phyloP scores from a whole-genome alignment of 2,113 vertebrate species.

The Megalops atlanticus region DNA sequence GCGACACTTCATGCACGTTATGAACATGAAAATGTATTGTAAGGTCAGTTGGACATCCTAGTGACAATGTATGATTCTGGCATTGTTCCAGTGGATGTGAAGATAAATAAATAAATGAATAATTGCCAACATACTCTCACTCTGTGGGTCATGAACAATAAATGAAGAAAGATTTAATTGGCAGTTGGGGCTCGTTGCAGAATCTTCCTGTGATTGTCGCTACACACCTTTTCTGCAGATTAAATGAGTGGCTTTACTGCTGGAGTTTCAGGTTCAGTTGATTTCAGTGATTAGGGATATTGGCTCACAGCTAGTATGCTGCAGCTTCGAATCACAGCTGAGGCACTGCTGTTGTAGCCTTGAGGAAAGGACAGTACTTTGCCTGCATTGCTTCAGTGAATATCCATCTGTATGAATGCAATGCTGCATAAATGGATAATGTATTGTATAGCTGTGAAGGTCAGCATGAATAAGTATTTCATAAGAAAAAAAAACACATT shows the following conservation, averaged over 20 bases:
- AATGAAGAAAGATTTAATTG: not conserved
- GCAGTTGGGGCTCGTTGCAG: not conserved
- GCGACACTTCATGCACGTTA: not conserved
- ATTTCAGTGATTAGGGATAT: not conserved
- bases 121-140: not conserved
- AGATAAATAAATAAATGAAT: not conserved
- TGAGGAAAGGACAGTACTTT: not conserved
- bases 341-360: not conserved
- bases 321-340: not conserved
- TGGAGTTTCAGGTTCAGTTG: not conserved
- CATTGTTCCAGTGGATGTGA: not conserved
- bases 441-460: too few species aligned
- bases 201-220: not conserved
- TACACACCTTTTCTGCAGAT: not conserved
- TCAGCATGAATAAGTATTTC: too few species aligned
- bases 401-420: too few species aligned
- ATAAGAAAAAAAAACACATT: too few species aligned
- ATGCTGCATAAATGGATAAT: too few species aligned
- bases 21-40: not conserved
- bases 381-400: not conserved
- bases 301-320: not conserved
- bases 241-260: not conserved
- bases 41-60: not conserved
- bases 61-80: not conserved
- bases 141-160: constrained; percentile 4